phyloP scores from a whole-genome alignment of 2,113 vertebrate species.

The Dendropsophus ebraccatus region DNA sequence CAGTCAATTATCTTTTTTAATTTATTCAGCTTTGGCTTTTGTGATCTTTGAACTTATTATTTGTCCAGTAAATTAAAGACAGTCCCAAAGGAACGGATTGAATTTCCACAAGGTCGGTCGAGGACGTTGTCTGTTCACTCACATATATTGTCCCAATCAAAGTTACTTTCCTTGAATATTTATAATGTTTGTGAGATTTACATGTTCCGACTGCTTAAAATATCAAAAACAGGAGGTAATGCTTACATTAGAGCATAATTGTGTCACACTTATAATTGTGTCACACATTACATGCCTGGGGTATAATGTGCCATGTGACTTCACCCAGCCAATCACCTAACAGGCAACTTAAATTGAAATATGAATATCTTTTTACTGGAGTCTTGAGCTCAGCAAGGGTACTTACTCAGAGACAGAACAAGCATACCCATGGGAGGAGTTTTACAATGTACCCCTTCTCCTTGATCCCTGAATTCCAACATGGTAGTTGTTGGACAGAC shows the following conservation, averaged over 20 bases:
- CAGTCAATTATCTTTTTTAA: conserved; percentile 33
- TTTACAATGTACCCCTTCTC: too few species aligned
- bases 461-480: too few species aligned
- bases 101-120: neutral
- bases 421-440: too few species aligned
- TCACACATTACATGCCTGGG: too few species aligned
- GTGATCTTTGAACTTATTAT: conserved; percentile 30
- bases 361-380: too few species aligned
- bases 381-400: too few species aligned
- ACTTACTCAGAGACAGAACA: too few species aligned
- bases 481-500: too few species aligned
- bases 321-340: neutral
- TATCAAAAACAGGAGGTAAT: neutral
- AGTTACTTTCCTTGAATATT: conserved; percentile 14
- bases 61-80: conserved; percentile 27
- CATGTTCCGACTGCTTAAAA: neutral
- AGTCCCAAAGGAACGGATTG: conserved; percentile 4
- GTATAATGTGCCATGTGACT: neutral
- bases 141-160: neutral
- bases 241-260: neutral
- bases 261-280: neutral
- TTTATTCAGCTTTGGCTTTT: conserved; percentile 1
- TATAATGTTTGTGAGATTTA: neutral
- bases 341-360: too few species aligned
- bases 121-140: conserved; percentile 29